phyloP scores from a whole-genome alignment of 2,888 invertebrate genomes.

The Scaptodrosophila latifasciaeformis region DNA sequence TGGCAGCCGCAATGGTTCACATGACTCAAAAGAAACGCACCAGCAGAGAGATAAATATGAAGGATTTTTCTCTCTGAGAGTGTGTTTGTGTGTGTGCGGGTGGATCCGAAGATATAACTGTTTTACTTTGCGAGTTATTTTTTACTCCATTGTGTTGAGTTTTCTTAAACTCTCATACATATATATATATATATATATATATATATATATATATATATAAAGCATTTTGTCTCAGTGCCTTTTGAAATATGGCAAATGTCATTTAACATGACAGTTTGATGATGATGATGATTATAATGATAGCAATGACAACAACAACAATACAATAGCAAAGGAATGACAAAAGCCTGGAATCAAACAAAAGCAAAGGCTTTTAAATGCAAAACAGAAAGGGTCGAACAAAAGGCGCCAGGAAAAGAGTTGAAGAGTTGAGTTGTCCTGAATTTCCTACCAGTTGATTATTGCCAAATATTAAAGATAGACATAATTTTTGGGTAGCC shows the following conservation, averaged over 20 bases:
- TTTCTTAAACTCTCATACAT: constrained; percentile 44
- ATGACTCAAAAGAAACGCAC: constrained; percentile 51
- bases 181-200: no score
- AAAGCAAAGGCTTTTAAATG: constrained; percentile 14
- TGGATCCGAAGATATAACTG: no score
- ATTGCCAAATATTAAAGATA: no score
- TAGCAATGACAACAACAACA: constrained; percentile 38
- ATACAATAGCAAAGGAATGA: constrained; percentile 2
- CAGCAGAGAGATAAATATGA: constrained; percentile 43
- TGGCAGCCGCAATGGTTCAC: constrained; percentile 65
- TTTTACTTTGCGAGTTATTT: no score
- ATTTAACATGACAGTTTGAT: constrained; percentile 71
- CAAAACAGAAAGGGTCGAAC: neutral
- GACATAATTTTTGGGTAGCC: no score
- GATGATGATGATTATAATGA: constrained; percentile 66
- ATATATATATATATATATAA: no score
- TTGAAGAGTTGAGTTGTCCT: neutral
- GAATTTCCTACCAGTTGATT: no score
- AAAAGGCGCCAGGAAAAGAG: constrained; percentile 1
- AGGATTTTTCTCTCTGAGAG: constrained; percentile 36
- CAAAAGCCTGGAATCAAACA: constrained; percentile 16
- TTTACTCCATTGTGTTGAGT: no score
- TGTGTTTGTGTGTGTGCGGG: no score
- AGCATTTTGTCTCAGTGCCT: no score
- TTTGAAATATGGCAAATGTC: constrained; percentile 71